A percentile compares a stretch with the other conserved stretches of the same genome.
Conservation (phyloP, 1,140 invertebrate species). For the Drosophila sucinea region DNA sequence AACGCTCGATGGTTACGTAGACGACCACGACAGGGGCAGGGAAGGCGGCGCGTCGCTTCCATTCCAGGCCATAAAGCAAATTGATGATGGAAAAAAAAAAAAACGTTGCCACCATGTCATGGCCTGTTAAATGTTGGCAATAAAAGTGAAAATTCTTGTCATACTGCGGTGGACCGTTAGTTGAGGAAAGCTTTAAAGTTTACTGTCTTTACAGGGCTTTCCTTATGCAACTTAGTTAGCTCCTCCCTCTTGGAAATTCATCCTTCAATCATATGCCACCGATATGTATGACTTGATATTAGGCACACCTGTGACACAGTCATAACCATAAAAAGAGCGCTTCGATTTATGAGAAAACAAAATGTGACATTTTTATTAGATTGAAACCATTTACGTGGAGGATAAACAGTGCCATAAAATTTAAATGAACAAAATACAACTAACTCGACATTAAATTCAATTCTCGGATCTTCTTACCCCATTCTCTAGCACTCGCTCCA, state of each 20-base stretch:
- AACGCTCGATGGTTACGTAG: conserved; percentile 36
- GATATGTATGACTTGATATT: conserved; percentile 46
- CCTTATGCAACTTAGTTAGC: conserved; percentile 9
- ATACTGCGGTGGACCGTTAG: conserved; percentile 61
- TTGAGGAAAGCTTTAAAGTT: conserved; percentile 58
- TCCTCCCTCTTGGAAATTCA: conserved; percentile 20
- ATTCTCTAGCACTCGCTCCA: neutral
- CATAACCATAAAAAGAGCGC: conserved; percentile 50
- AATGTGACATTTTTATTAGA: conserved; percentile 45
- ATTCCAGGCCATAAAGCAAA: conserved; percentile 74
- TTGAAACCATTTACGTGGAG: conserved; percentile 9
- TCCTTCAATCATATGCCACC: conserved; percentile 36
- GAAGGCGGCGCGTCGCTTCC: conserved; percentile 13
- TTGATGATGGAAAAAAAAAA: conserved; percentile 76
- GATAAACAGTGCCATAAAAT: conserved; percentile 50
- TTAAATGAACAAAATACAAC: conserved; percentile 36
- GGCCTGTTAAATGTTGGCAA: conserved; percentile 78
- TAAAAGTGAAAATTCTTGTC: conserved; percentile 78
- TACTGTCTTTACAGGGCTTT: neutral
- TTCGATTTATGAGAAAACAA: conserved; percentile 46
- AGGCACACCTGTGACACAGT: conserved; percentile 61
- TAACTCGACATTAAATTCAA: conserved; percentile 27
- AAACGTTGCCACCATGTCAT: conserved; percentile 66
- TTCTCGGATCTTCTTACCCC: neutral
- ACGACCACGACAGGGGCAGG: neutral